Base-by-base conservation (phyloP, 2,888 invertebrate species). In the Perithous albicinctus region DNA sequence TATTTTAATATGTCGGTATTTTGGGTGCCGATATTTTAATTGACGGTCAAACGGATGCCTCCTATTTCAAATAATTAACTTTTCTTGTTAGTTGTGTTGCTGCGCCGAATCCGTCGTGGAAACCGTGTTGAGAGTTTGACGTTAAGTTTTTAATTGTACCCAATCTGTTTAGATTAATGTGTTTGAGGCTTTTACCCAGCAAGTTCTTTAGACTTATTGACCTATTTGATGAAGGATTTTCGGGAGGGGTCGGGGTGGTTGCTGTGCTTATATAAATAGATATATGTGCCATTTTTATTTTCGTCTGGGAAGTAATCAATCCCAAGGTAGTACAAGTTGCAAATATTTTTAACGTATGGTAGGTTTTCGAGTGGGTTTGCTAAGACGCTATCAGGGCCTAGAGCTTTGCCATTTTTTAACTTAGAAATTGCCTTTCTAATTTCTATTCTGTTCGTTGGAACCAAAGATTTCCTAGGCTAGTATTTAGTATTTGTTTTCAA, bases 51-150 rank as follows among this genome's bases (percentile, higher is more conserved):
- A n/a, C n/a, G n/a, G n/a, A n/a, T n/a, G n/a, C n/a, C n/a, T n/a
- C n/a, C n/a, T n/a, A n/a, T n/a, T n/a, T n/a, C n/a, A 77, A 20
- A 10, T 10, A 18, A 18, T 54, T 26, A 38, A 72, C 29, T 8
- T 56, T 73, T 54, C 66, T 64, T 2, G 56, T 29, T 38, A 73
- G 38, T 32, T 73, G 78, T 2, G 69, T 77, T 20, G 61, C 29
- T 2, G 73, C 73, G 10, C 67, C 35, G 10, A 72, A 32, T 29
- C 26, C 12, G 38, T 63, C 51, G 26, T 54, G 54, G 8, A 78
- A 78, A 8, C 78, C 78, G 23, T 66, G 78, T n/a, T 78, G 73
- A n/a, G 66, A 66, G 20, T 73, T 66, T 29, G 66, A 66, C 54
- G 15, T n/a, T 69, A 41, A 15, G n/a, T 51, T 54, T 69, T 69